Evolutionary conservation across 1,140 invertebrate species (phyloP).

Genomic region (Lepidurus apus): DNA sequence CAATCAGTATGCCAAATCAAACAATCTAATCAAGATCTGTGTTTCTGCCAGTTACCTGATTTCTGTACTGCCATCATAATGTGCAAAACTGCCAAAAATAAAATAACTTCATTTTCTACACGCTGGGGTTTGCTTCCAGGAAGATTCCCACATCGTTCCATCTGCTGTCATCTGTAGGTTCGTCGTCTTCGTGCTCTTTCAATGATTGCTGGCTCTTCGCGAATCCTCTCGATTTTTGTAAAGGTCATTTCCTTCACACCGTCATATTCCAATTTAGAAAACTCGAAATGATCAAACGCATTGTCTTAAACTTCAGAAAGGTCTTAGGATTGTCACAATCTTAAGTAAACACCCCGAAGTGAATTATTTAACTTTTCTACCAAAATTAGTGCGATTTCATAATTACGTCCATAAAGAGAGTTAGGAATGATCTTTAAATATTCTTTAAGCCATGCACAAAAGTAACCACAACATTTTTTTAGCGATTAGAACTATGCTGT

Average conservation of each 20-base stretch:
- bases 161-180: background rate
- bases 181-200: slow-evolving; percentile 4
- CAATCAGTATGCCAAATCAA: background rate
- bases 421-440: background rate
- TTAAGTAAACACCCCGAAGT: background rate
- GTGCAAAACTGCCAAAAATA: background rate
- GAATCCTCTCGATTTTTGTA: background rate
- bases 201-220: background rate
- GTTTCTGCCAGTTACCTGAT: background rate
- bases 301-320: slow-evolving; percentile 1
- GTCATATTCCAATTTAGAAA: background rate
- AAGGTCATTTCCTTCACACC: background rate
- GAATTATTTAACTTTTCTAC: background rate
- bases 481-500: background rate
- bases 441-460: background rate
- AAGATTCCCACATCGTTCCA: background rate
- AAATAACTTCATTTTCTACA: background rate
- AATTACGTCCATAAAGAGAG: background rate
- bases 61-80: background rate
- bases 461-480: background rate
- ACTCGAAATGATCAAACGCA: background rate
- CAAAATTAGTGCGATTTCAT: background rate
- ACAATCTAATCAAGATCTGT: background rate
- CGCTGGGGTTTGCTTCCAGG: background rate
- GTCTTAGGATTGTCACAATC: background rate